Base-by-base conservation (phyloP, 2,888 invertebrate species). In the Xanthorhoe designata region DNA sequence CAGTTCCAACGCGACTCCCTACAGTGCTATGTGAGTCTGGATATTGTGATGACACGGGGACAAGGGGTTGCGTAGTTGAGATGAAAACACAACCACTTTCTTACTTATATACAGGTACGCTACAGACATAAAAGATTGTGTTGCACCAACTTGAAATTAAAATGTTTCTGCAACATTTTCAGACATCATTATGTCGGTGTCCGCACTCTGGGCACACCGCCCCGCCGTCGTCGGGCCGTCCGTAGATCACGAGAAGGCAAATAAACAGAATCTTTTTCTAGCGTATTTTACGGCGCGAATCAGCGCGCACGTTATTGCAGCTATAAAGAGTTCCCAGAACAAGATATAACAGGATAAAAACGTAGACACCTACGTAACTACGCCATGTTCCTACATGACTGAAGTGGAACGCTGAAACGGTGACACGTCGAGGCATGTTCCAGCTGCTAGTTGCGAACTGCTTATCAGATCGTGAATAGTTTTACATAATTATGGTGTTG, bases 281-380 rank as follows among this genome's bases (percentile, higher is more conserved):
- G 58, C 49, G 49, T 32, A 54, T 10, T 64, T 64, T 50, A 64
- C 64, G 55, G 54, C 59, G 54, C 49, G 29, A 18, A 49, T 64
- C 64, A 49, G 57, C 47, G 63, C 52, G 19, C 15, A 18, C 49
- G 59, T 59, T 64, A 64, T 64, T 54, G 64, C 54, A 29, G 64
- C 54, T 18, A 64, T 64, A 64, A 64, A 64, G 42, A 54, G 17
- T 64, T 59, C 59, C 32, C n/a, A 59, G 64, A 64, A 64, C 51
- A 4, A 19, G 49, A 50, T 29, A 54, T 1, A n/a, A 55, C 32
- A 24, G 42, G 8, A 47, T 58, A 57, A 52, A 57, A 58, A 49
- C 7, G 52, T 18, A 57, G 13, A 17, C 6, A 32, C 47, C 8
- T 18, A 18, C 49, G 4, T 24, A 49, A 7, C 49, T 49, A 49